These are phyloP conservation scores for Aramus guarauna DNA, from an alignment of 2,113 vertebrate genomes.

Conservation along the genomic window DNA sequence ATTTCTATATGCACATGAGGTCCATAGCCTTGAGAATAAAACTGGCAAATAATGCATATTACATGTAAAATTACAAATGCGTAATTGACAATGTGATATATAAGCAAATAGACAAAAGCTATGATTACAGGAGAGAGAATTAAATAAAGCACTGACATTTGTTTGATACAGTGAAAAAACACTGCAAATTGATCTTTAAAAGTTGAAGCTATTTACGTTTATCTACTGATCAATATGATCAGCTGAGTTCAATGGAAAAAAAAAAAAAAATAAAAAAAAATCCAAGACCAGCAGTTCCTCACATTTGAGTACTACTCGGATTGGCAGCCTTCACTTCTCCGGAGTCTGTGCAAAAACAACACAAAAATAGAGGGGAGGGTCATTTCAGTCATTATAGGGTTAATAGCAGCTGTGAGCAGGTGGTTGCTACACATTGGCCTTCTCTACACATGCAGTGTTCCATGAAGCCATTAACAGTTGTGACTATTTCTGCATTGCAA, in stretches of 20 bases:
- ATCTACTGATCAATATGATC: conserved; percentile 99
- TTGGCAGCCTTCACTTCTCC: conserved; percentile 89
- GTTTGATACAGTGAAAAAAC: conserved; percentile 94
- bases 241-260: conserved; percentile 87
- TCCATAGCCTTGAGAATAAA: conserved; percentile 86
- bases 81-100: conserved; percentile 88
- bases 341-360: conserved; percentile 87
- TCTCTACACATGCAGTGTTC: conserved; percentile 73
- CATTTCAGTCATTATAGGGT: conserved; percentile 74
- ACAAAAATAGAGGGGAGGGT: conserved; percentile 75
- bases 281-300: conserved; percentile 84
- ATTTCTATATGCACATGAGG: conserved; percentile 91
- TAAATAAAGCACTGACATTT: conserved; percentile 89
- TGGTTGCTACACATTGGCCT: conserved; percentile 75
- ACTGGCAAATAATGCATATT: conserved; percentile 90
- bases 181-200: conserved; percentile 87
- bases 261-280: conserved; percentile 69
- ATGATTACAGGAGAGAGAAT: conserved; percentile 83
- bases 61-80: conserved; percentile 93
- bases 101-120: conserved; percentile 82
- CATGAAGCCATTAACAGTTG: conserved; percentile 68
- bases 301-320: conserved; percentile 84
- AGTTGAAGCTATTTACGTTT: conserved; percentile 85
- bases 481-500: conserved; percentile 69
- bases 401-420: conserved; percentile 81